These are phyloP conservation scores for Brachypodius melanocephalos DNA, from an alignment of 2,113 vertebrate genomes.

Conservation along the genomic window DNA sequence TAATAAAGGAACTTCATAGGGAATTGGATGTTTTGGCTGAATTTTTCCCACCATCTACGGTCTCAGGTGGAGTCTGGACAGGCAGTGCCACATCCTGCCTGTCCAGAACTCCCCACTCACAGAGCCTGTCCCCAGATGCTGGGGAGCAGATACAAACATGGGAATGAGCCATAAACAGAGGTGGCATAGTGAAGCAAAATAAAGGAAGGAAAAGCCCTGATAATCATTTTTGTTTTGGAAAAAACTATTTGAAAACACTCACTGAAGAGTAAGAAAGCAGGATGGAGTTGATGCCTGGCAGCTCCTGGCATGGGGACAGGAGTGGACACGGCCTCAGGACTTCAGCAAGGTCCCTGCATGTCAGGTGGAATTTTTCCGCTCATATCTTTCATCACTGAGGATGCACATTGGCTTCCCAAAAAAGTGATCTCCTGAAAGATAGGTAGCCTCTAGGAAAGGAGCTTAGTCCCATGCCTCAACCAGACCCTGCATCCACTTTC, in stretches of 20 bases:
- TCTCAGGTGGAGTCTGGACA: accelerated
- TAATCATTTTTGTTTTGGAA: not conserved
- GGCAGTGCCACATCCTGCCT: not conserved
- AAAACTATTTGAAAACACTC: not conserved
- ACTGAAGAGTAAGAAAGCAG: not conserved
- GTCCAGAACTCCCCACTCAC: not conserved
- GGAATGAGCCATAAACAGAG: not conserved
- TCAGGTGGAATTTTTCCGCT: not conserved
- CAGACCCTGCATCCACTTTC: not conserved
- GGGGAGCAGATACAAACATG: not conserved
- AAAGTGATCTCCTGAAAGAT: not conserved
- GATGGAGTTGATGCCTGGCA: not conserved
- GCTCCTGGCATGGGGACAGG: accelerated
- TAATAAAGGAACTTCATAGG: not conserved
- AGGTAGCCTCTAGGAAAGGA: not conserved
- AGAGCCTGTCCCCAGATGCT: not conserved
- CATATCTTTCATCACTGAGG: not conserved
- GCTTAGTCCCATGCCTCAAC: not conserved
- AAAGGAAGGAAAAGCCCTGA: not conserved
- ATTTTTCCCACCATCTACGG: not conserved
- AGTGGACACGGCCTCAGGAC: accelerated
- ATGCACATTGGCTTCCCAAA: not conserved
- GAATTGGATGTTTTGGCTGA: not conserved
- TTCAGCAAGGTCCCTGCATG: accelerated
- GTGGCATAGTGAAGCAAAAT: not conserved